These are phyloP conservation scores for Schlechtendalia chinensis DNA, from an alignment of 1,140 invertebrate genomes.

Conservation along the genomic window DNA sequence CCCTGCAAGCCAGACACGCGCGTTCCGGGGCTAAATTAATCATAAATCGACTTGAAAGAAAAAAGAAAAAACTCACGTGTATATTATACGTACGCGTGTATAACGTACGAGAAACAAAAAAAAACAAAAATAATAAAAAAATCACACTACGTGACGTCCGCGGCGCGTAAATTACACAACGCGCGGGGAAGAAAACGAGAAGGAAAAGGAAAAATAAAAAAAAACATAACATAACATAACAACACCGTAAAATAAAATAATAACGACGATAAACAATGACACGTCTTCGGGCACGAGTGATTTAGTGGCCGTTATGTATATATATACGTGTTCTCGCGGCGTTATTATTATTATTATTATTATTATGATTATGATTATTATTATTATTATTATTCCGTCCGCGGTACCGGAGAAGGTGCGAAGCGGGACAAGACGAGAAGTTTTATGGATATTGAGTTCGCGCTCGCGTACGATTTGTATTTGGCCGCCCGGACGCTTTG, in stretches of 20 bases:
- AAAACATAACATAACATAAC: no score
- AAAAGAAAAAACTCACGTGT: background rate
- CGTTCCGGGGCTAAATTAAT: constrained; percentile 3
- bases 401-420: constrained; percentile 8
- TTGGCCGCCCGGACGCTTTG: no score
- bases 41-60: constrained; percentile 25
- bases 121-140: background rate
- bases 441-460: constrained; percentile 6
- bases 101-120: no score
- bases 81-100: no score
- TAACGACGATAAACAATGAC: constrained; percentile 50
- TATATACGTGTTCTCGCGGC: no score
- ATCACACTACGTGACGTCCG: constrained; percentile 40
- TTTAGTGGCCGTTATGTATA: constrained; percentile 19
- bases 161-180: constrained; percentile 33
- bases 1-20: background rate
- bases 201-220: constrained; percentile 3
- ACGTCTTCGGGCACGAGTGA: constrained; percentile 37
- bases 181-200: constrained; percentile 11
- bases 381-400: constrained; percentile 30
- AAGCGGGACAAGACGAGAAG: constrained; percentile 30
- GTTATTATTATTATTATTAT: constrained; percentile 31
- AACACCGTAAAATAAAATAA: constrained; percentile 50
- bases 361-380: background rate
- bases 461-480: background rate